Base-by-base conservation (phyloP, 1,140 invertebrate species). In the Rhagoletis pomonella region DNA sequence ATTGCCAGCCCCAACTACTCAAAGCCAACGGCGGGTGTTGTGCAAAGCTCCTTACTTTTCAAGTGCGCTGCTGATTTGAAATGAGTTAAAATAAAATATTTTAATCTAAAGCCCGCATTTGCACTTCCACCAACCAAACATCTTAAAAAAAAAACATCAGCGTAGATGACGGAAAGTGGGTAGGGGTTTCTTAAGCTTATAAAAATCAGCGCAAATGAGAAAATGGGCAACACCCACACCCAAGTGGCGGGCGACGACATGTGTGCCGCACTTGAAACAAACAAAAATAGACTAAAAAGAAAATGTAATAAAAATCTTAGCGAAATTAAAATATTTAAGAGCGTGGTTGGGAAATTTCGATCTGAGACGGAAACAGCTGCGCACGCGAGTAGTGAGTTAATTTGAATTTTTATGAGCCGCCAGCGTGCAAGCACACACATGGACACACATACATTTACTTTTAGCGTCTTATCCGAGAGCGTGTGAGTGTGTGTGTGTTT, bases 241-340 rank as follows among this genome's bases (percentile, higher is more conserved):
- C 64, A 29, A 42, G 64, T 29, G 64, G 19, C 67, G 67, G 55
- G 64, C 64, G 64, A 4, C 42, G 67, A 81, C 47, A 81, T 58
- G n/a, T 81, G 73, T 12, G 47, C 47, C n/a, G 47, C n/a, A 10
- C n/a, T 81, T 81, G 14, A 81, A 58, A 55, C n/a, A 81, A 81
- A 47, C 3, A 47, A 69, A 81, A 29, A 81, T 1, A 55, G 19
- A n/a, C 17, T 7, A 55, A 55, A 7, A 55, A n/a, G 17, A 17
- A 55, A 47, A 7, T 17, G 73, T 4, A 58, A 81, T 81, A 81
- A 81, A 81, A 81, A 81, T 81, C 73, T 81, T 81, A 81, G 73
- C 73, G 73, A 81, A 81, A 81, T 81, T 81, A 81, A 81, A 81
- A 81, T 81, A 81, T 81, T 81, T 81, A 81, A 55, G 73, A 29